Evolutionary conservation across 1,140 invertebrate species (phyloP).

Genomic region (Habropoda laboriosa): DNA sequence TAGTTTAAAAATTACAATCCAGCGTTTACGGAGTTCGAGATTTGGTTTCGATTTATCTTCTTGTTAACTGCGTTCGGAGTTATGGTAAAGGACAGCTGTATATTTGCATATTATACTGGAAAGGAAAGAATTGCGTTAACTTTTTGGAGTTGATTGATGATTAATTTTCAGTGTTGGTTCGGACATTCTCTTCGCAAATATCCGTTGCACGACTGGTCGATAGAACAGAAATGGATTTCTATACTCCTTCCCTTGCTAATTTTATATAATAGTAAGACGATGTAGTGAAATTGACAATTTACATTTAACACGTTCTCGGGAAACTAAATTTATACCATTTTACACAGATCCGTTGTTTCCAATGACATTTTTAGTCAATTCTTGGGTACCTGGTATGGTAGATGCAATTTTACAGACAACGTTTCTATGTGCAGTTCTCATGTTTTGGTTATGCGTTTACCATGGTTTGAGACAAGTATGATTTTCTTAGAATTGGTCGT

Average conservation of each 20-base stretch:
- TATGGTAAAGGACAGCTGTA: constrained; percentile 86
- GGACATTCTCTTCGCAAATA: constrained; percentile 94
- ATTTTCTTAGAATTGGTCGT: neutral
- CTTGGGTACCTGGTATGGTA: constrained; percentile 94
- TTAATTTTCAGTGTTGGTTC: constrained; percentile 92
- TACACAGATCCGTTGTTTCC: constrained; percentile 95
- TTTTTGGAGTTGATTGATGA: no score
- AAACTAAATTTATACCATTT: constrained; percentile 28
- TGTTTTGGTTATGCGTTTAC: constrained; percentile 98
- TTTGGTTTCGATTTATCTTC: constrained; percentile 98
- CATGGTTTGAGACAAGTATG: constrained; percentile 96
- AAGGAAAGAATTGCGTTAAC: neutral
- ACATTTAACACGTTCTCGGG: neutral
- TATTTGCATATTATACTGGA: neutral
- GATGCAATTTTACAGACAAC: constrained; percentile 95
- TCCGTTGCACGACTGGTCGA: constrained; percentile 96
- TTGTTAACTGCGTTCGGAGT: constrained; percentile 92
- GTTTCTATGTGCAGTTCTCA: constrained; percentile 92
- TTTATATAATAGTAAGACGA: constrained; percentile 93
- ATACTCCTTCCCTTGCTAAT: constrained; percentile 93
- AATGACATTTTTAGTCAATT: constrained; percentile 93
- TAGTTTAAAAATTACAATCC: constrained; percentile 98
- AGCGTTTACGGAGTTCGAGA: constrained; percentile 97
- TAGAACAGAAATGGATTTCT: constrained; percentile 98
- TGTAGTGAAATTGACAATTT: neutral